phyloP scores from a whole-genome alignment of 2,113 vertebrate species.

The Nibea albiflora region DNA sequence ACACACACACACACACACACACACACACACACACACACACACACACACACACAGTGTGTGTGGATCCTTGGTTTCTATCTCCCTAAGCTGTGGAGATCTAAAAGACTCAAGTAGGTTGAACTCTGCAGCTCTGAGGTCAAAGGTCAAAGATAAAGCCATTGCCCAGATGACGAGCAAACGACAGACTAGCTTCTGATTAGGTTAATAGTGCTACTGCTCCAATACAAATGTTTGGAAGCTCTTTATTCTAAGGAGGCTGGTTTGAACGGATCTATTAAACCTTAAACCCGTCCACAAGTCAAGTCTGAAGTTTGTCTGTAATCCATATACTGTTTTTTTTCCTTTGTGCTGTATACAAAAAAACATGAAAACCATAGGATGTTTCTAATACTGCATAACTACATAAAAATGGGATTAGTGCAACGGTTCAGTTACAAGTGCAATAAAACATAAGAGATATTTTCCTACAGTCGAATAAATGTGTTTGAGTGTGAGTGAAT shows the following conservation, averaged over 20 bases:
- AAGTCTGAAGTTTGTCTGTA: constrained; percentile 7
- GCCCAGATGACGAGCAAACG: constrained; percentile 42
- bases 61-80: constrained; percentile 12
- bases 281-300: background rate
- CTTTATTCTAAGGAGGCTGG: constrained; percentile 32
- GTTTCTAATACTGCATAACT: background rate
- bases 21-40: background rate
- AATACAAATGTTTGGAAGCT: constrained; percentile 40
- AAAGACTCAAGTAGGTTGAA: constrained; percentile 21
- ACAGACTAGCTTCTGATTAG: constrained; percentile 32
- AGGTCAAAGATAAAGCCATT: constrained; percentile 49
- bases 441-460: background rate
- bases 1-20: background rate
- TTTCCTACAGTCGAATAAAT: background rate
- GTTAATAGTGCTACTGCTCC: constrained; percentile 35
- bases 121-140: constrained; percentile 42
- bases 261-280: constrained; percentile 8
- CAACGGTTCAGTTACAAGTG: background rate
- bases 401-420: background rate
- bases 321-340: background rate
- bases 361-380: background rate
- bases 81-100: constrained; percentile 36
- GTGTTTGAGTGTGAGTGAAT: background rate
- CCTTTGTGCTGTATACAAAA: background rate
- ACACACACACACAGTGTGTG: background rate